Percentiles rank a stretch among this genome's conserved stretches.
Conservation (phyloP, 2,888 invertebrate genomes). For the Stenolophus ochropezus region DNA sequence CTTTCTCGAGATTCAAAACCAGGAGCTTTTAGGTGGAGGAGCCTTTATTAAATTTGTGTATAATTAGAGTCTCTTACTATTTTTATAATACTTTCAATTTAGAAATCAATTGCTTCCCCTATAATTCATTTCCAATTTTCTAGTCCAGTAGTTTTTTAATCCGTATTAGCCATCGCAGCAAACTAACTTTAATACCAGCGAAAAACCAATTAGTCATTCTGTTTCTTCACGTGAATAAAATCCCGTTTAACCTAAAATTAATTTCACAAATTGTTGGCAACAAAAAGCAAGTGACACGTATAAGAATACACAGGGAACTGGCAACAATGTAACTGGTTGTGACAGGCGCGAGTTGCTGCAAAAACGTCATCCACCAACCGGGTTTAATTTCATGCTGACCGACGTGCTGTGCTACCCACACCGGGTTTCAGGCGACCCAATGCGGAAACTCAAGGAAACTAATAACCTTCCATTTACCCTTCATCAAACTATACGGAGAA, state of each 20-base stretch:
- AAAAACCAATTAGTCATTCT: constrained; percentile 51
- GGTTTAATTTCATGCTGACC: constrained; percentile 45
- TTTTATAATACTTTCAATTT: not conserved
- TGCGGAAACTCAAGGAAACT: not conserved
- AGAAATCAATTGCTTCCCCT: not conserved
- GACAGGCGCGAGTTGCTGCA: constrained; percentile 36
- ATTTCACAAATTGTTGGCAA: constrained; percentile 55
- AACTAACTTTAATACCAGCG: constrained; percentile 14
- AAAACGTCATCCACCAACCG: constrained; percentile 33
- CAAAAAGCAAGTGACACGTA: constrained; percentile 54
- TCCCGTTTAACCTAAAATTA: constrained; percentile 52
- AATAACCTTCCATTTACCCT: not conserved
- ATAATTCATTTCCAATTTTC: constrained; percentile 4
- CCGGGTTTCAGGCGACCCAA: not conserved
- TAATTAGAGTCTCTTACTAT: not conserved
- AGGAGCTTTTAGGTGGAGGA: too few species aligned
- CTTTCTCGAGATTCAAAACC: too few species aligned
- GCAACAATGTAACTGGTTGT: constrained; percentile 48
- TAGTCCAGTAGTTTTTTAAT: constrained; percentile 21
- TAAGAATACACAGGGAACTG: constrained; percentile 35
- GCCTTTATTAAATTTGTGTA: too few species aligned
- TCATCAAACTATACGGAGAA: not conserved
- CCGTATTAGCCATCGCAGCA: constrained; percentile 22
- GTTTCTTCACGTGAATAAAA: constrained; percentile 52
- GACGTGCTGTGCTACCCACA: constrained; percentile 3